phyloP scores from a whole-genome alignment of 2,888 invertebrate species.

The Clanis bilineata region DNA sequence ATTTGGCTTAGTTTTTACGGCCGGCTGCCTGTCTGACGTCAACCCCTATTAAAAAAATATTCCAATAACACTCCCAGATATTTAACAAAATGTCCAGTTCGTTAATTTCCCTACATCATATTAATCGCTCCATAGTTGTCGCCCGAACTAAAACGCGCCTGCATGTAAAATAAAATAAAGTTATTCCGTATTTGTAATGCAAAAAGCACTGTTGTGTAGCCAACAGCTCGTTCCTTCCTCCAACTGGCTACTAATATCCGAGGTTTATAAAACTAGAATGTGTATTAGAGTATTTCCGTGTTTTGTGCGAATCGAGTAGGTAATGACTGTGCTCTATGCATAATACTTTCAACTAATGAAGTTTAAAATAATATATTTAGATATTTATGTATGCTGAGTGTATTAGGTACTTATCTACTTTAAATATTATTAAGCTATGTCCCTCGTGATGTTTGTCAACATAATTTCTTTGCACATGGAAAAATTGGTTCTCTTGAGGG shows the following conservation, averaged over 20 bases:
- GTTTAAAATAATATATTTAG: no score
- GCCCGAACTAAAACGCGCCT: not conserved
- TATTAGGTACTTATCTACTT: no score
- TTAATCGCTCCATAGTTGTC: slow-evolving; percentile 2
- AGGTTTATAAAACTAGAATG: not conserved
- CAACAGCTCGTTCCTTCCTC: not conserved
- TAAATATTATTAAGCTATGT: no score
- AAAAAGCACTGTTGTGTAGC: not conserved
- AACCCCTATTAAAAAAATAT: no score
- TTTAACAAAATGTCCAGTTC: not conserved
- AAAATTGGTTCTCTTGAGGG: no score
- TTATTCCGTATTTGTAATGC: not conserved
- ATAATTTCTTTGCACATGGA: no score
- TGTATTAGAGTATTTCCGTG: not conserved
- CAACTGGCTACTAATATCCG: not conserved
- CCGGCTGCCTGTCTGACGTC: no score
- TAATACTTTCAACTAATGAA: no score
- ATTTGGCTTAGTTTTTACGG: no score
- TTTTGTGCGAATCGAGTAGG: not conserved
- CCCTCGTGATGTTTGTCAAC: no score
- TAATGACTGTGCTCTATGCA: not conserved
- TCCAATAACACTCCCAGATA: not conserved
- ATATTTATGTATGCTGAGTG: no score
- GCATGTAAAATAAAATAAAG: not conserved
- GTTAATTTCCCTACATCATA: no score